These are phyloP conservation scores for Gallinago stenura DNA, from an alignment of 2,797 vertebrate species.

Conservation along the genomic window DNA sequence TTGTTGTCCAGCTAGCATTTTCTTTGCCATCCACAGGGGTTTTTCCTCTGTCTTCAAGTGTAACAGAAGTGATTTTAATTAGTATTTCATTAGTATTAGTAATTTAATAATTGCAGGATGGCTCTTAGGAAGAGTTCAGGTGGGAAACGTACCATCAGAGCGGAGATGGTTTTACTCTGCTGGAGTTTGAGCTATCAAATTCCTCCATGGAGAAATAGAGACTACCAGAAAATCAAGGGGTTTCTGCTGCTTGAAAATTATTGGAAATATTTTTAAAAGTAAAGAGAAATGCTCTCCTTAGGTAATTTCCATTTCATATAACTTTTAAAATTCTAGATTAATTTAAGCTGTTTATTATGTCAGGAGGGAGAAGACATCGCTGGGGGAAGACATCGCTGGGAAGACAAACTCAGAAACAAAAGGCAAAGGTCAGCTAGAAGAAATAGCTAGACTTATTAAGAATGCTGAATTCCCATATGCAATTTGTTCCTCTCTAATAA, in stretches of 20 bases:
- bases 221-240: background rate
- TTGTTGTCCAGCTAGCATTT: background rate
- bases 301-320: background rate
- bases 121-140: slow-evolving; percentile 1
- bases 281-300: background rate
- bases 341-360: background rate
- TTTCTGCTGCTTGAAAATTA: background rate
- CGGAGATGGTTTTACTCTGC: background rate
- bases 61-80: slow-evolving; percentile 43
- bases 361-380: background rate
- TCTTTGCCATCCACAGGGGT: slow-evolving; percentile 13
- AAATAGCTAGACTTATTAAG: background rate
- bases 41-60: slow-evolving; percentile 1
- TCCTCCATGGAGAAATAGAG: background rate
- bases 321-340: background rate
- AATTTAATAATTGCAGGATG: slow-evolving; percentile 5
- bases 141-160: background rate
- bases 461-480: background rate
- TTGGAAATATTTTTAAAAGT: background rate
- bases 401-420: background rate
- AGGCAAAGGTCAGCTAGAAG: background rate
- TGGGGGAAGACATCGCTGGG: background rate
- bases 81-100: slow-evolving; percentile 4
- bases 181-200: background rate
- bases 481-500: background rate